Evolutionary conservation across 2,797 vertebrate genomes (phyloP).

Genomic region (Melanotaenia trifasciata): DNA sequence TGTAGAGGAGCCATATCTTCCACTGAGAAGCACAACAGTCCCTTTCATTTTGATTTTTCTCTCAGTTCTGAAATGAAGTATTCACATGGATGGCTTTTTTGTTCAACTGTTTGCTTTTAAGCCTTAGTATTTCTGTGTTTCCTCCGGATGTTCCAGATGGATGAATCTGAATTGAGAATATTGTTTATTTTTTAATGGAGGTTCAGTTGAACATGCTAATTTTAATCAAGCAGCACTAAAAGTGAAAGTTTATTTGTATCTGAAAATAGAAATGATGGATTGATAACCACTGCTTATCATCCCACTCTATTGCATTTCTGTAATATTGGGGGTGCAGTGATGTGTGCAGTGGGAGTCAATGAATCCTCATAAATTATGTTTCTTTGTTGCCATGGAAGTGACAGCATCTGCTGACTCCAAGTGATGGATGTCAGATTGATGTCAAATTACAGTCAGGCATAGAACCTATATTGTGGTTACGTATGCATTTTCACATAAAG

Average conservation of each 20-base stretch:
- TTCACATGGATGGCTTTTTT: conserved; percentile 27
- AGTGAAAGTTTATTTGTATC: not conserved
- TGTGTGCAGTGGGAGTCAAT: conserved; percentile 37
- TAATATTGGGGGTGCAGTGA: conserved; percentile 40
- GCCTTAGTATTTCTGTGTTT: conserved; percentile 34
- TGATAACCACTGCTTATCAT: conserved; percentile 54
- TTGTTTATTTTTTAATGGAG: conserved; percentile 51
- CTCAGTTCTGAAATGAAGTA: conserved; percentile 22
- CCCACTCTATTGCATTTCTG: conserved; percentile 47
- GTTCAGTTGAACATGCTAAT: conserved; percentile 41
- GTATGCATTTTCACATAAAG: conserved; percentile 28
- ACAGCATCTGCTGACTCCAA: conserved; percentile 49
- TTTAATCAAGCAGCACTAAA: conserved; percentile 48
- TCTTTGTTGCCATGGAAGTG: conserved; percentile 67
- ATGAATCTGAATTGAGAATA: conserved; percentile 57
- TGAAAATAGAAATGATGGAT: conserved; percentile 42
- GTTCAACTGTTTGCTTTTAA: conserved; percentile 34
- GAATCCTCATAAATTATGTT: conserved; percentile 59
- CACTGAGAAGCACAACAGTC: conserved; percentile 33
- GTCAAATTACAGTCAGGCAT: conserved; percentile 52
- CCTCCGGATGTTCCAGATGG: conserved; percentile 39
- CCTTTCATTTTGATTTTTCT: conserved; percentile 35
- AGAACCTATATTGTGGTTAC: conserved; percentile 37
- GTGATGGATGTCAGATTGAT: conserved; percentile 55
- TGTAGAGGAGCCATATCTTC: conserved; percentile 36